Percentiles rank a stretch among this genome's conserved stretches.
Conservation (phyloP, 2,113 vertebrate species). For the Nycticryphes semicollaris region DNA sequence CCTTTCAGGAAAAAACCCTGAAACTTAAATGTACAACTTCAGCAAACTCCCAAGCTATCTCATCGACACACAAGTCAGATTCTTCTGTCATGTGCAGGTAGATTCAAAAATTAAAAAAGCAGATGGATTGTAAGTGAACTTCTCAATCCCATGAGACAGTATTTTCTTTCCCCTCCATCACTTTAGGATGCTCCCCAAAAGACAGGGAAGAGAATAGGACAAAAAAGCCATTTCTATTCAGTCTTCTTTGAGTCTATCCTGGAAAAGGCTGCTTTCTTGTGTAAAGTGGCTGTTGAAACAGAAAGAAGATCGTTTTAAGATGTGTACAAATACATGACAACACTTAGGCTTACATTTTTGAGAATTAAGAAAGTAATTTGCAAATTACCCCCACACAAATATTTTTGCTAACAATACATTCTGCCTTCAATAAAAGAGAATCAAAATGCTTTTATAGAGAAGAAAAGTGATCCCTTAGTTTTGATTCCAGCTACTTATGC, state of each 20-base stretch:
- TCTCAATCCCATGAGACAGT: background rate
- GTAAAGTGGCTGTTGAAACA: constrained; percentile 56
- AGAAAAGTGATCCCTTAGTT: background rate
- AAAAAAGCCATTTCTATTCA: constrained; percentile 31
- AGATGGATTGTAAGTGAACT: background rate
- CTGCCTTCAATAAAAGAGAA: background rate
- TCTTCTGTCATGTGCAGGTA: background rate
- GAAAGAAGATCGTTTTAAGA: constrained; percentile 4
- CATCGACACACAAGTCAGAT: background rate
- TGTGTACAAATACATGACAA: background rate
- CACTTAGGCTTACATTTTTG: background rate
- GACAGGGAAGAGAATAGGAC: constrained; percentile 9
- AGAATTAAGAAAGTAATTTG: background rate
- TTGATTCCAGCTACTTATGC: background rate
- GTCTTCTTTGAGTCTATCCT: constrained; percentile 37
- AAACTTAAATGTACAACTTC: background rate
- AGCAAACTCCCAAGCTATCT: background rate
- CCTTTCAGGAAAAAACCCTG: background rate
- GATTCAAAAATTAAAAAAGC: constrained; percentile 22
- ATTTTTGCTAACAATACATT: background rate
- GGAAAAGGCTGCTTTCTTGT: constrained; percentile 10
- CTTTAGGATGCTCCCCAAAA: constrained; percentile 39
- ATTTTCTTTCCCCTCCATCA: constrained; percentile 24
- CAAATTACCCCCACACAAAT: background rate
- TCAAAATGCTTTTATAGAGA: background rate